These are phyloP conservation scores for Sinocyclocheilus rhinocerous DNA, from an alignment of 2,113 vertebrate species.

Conservation along the genomic window DNA sequence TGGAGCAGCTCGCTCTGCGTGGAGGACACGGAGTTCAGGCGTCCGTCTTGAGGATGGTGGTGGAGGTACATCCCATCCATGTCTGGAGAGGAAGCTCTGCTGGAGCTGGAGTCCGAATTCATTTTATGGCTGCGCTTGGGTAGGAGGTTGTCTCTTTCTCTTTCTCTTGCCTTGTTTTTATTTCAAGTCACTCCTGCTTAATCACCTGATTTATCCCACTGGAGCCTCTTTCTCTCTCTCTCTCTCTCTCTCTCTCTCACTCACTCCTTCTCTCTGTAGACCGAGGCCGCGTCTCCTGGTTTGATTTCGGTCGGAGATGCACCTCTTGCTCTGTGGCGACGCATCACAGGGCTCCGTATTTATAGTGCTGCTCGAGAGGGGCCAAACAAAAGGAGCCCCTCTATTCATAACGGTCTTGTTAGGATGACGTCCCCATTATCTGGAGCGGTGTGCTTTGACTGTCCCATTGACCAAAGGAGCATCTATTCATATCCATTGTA, in stretches of 20 bases:
- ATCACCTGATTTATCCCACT: constrained; percentile 69
- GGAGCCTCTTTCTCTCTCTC: neutral
- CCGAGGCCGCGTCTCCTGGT: constrained; percentile 28
- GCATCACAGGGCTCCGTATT: constrained; percentile 85
- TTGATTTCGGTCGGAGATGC: constrained; percentile 38
- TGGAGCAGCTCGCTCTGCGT: constrained; percentile 87
- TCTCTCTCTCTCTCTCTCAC: neutral
- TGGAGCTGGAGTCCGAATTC: constrained; percentile 98
- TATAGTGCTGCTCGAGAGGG: constrained; percentile 84
- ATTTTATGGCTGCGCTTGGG: constrained; percentile 84
- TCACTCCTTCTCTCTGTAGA: neutral
- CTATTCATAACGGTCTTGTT: constrained; percentile 91
- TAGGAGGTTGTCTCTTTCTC: constrained; percentile 78
- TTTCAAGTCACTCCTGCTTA: constrained; percentile 59
- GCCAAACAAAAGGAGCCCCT: constrained; percentile 92
- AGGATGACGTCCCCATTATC: constrained; percentile 91
- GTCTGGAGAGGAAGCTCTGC: constrained; percentile 98
- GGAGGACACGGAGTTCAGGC: constrained; percentile 89
- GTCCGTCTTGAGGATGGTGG: constrained; percentile 78
- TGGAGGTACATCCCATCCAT: constrained; percentile 89
- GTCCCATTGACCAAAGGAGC: constrained; percentile 87
- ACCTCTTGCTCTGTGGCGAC: constrained; percentile 75
- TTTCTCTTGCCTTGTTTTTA: constrained; percentile 63
- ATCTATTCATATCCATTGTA: constrained; percentile 95
- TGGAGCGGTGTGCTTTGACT: constrained; percentile 91